These are phyloP conservation scores for Cyclopterus lumpus DNA, from an alignment of 2,797 vertebrate genomes.

Conservation along the genomic window DNA sequence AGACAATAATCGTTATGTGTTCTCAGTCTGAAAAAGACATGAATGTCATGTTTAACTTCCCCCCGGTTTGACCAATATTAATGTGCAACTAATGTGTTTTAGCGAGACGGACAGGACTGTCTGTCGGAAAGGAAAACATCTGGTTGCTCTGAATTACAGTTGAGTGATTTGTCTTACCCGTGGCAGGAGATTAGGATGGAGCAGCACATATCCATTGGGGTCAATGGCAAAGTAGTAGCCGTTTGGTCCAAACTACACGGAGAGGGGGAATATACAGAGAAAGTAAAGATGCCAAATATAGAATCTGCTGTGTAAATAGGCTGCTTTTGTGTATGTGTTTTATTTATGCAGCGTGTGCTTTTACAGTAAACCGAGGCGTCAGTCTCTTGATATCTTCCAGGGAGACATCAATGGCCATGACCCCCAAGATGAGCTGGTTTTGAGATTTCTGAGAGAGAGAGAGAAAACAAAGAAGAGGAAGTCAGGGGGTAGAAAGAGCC, in stretches of 20 bases:
- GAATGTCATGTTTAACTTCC: conserved; percentile 9
- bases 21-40: neutral
- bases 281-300: neutral
- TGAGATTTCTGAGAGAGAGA: conserved; percentile 69
- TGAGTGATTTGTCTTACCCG: conserved; percentile 81
- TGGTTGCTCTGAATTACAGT: neutral
- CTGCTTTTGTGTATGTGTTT: neutral
- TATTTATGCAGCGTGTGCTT: conserved; percentile 43
- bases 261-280: neutral
- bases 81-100: conserved; percentile 1
- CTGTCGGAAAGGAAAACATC: neutral
- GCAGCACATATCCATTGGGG: conserved; percentile 96
- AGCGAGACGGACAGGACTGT: neutral
- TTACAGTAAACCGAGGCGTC: conserved; percentile 95
- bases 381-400: conserved; percentile 96
- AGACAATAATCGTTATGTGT: neutral
- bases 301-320: neutral
- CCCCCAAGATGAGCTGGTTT: conserved; percentile 96
- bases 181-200: conserved; percentile 97
- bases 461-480: conserved; percentile 14
- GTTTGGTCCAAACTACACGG: conserved; percentile 92
- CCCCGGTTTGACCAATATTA: conserved; percentile 1
- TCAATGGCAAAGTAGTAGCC: conserved; percentile 99
- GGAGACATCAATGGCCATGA: conserved; percentile 97
- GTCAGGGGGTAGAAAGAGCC: conserved; percentile 28